Evolutionary conservation across 2,888 invertebrate genomes (phyloP).

Genomic region (Scelioninae gen. 2): DNA sequence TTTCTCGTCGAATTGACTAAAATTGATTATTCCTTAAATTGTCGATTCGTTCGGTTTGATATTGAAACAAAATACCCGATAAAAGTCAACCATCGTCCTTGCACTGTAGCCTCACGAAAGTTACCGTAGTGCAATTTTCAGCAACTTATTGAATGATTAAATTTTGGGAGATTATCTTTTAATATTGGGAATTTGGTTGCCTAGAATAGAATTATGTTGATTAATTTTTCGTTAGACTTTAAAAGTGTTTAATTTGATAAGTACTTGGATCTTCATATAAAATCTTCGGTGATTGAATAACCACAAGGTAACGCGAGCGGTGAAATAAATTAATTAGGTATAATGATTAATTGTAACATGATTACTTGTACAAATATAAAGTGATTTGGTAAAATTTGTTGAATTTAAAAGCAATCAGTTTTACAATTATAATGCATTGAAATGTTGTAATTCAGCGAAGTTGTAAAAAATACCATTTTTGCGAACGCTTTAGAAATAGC

Average conservation of each 20-base stretch:
- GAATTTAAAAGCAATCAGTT: too few species aligned
- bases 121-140: slow-evolving; percentile 9
- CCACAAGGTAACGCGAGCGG: slow-evolving; percentile 12
- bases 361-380: too few species aligned
- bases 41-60: neutral
- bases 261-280: slow-evolving; percentile 11
- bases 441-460: too few species aligned
- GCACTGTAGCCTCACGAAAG: neutral
- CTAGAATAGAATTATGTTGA: neutral
- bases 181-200: slow-evolving; percentile 1
- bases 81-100: neutral
- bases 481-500: too few species aligned
- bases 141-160: neutral
- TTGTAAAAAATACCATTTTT: too few species aligned
- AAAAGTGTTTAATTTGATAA: slow-evolving; percentile 16
- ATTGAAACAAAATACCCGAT: slow-evolving; percentile 1
- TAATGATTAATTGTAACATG: too few species aligned
- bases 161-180: slow-evolving; percentile 10
- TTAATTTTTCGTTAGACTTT: slow-evolving; percentile 8
- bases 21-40: slow-evolving; percentile 2
- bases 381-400: too few species aligned
- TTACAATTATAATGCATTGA: too few species aligned
- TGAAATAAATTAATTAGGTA: neutral
- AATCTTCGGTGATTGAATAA: slow-evolving; percentile 10
- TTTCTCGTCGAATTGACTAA: neutral